Conservation (phyloP, 2,888 invertebrate genomes). For the Coenonympha arcania region DNA sequence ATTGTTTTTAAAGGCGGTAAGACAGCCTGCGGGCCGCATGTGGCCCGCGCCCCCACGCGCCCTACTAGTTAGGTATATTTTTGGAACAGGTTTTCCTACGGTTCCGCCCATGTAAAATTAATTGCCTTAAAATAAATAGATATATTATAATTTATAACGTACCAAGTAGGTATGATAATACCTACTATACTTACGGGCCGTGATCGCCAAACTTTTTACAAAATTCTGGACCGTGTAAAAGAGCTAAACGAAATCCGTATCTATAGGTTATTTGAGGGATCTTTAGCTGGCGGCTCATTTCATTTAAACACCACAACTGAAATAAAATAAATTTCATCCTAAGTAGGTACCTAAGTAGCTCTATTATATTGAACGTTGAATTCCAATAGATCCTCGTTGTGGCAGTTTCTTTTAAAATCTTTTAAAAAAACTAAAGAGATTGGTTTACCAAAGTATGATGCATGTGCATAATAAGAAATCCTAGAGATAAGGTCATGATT, state of each 20-base stretch:
- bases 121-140: too few relatives aligned
- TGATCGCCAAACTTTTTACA: slow-evolving; percentile 33
- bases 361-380: too few relatives aligned
- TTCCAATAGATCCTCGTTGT: too few relatives aligned
- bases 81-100: too few relatives aligned
- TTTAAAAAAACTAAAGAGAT: background rate
- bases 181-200: slow-evolving; percentile 45
- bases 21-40: too few relatives aligned
- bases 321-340: slow-evolving; percentile 23
- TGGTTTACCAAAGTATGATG: slow-evolving; percentile 44
- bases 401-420: too few relatives aligned
- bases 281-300: slow-evolving; percentile 43
- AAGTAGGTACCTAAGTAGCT: background rate
- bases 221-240: slow-evolving; percentile 44
- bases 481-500: slow-evolving; percentile 35
- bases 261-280: slow-evolving; percentile 49
- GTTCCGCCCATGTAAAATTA: too few relatives aligned
- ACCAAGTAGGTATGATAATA: background rate
- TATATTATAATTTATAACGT: too few relatives aligned
- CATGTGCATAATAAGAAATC: slow-evolving; percentile 39
- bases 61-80: too few relatives aligned
- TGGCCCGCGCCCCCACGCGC: too few relatives aligned
- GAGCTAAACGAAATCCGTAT: slow-evolving; percentile 51
- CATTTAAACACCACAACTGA: slow-evolving; percentile 45
- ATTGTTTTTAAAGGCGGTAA: too few relatives aligned